Conservation (phyloP, 2,113 vertebrate species). For the Urocitellus parryii region DNA sequence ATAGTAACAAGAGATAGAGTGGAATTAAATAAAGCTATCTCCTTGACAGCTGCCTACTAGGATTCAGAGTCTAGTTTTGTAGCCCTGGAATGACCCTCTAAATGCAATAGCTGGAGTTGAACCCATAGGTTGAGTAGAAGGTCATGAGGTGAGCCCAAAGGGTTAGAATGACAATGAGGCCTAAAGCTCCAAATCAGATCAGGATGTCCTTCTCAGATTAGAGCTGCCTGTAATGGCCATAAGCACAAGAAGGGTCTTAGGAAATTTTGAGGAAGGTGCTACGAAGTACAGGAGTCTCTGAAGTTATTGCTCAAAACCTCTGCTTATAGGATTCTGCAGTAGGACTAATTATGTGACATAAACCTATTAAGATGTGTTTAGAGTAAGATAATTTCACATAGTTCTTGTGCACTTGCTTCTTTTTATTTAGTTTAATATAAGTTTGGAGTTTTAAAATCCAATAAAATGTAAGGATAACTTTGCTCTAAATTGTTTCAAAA, state of each 20-base stretch:
- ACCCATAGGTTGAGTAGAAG: not conserved
- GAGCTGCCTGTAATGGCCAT: too few species aligned
- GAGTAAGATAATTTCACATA: not conserved
- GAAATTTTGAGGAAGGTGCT: not conserved
- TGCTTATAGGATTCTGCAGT: not conserved
- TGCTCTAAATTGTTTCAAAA: not conserved
- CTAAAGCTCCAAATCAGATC: not conserved
- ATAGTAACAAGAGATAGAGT: too few species aligned
- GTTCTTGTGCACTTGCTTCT: not conserved
- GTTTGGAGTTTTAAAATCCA: not conserved
- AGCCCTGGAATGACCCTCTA: not conserved
- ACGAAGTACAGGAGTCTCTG: rapidly evolving
- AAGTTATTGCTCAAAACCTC: not conserved
- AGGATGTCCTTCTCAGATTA: too few species aligned
- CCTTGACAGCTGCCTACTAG: not conserved
- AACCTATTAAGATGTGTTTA: not conserved
- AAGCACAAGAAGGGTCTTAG: rapidly evolving
- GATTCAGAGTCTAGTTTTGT: not conserved
- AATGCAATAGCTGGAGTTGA: not conserved
- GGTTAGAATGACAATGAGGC: not conserved
- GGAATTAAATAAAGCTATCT: not conserved
- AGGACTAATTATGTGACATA: not conserved
- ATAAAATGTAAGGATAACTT: not conserved
- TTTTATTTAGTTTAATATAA: not conserved
- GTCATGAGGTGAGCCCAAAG: not conserved